Evolutionary conservation across 2,888 invertebrate genomes (phyloP).

Genomic region (Callosobruchus maculatus): DNA sequence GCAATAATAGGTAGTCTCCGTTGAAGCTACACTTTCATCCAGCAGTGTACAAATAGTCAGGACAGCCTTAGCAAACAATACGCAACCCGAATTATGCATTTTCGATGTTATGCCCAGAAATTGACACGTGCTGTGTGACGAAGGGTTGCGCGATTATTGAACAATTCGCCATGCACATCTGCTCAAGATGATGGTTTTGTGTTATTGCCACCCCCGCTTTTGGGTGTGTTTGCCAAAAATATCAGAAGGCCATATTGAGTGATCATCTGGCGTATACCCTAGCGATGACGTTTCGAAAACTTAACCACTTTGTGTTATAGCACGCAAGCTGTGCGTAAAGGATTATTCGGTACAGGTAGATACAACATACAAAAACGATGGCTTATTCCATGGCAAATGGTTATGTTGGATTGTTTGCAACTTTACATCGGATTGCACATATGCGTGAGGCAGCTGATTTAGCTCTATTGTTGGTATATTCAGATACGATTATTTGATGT

Average conservation of each 20-base stretch:
- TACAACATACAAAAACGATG: not conserved
- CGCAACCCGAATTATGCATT: constrained; percentile 4
- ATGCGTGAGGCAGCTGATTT: not conserved
- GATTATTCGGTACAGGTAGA: not conserved
- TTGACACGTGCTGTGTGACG: constrained; percentile 19
- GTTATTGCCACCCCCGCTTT: not conserved
- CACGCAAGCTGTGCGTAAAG: not conserved
- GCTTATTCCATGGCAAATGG: not conserved
- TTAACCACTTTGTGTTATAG: not conserved
- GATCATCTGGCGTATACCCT: not conserved
- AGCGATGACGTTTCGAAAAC: not conserved
- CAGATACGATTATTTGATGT: too few species aligned
- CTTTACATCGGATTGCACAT: not conserved
- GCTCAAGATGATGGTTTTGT: not conserved
- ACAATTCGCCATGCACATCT: not conserved
- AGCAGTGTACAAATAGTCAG: not conserved
- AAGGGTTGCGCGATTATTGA: not conserved
- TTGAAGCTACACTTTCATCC: not conserved
- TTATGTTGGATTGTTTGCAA: not conserved
- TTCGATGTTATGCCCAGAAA: constrained; percentile 11
- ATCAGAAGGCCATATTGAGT: not conserved
- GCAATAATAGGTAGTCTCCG: too few species aligned
- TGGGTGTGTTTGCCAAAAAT: not conserved
- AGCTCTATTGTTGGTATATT: too few species aligned
- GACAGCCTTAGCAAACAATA: constrained; percentile 22